Percentiles rank a stretch among this genome's conserved stretches.
Evolutionary conservation across 53 echinoderm and acorn worm species (phyloP).

Genomic region (Holothuria scabra): DNA sequence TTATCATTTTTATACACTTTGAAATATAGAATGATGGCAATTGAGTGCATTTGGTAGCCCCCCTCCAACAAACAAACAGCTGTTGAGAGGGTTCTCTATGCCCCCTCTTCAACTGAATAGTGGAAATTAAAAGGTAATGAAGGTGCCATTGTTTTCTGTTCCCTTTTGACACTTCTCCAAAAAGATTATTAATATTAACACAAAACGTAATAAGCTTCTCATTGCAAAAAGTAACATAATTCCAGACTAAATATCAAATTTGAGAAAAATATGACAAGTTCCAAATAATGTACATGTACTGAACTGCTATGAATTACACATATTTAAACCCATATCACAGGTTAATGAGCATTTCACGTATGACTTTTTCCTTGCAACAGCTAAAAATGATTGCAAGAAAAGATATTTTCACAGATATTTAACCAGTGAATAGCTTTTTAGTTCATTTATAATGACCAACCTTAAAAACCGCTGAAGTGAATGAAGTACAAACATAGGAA

Average conservation of each 20-base stretch:
- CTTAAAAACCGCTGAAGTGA: slow-evolving; percentile 37
- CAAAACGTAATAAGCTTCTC: slow-evolving; percentile 50
- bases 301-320: slow-evolving; percentile 50
- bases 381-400: slow-evolving; percentile 40
- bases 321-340: slow-evolving; percentile 46
- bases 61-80: slow-evolving; percentile 26
- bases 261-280: slow-evolving; percentile 52
- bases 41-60: slow-evolving; percentile 42
- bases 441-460: slow-evolving; percentile 35
- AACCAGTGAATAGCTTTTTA: slow-evolving; percentile 42
- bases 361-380: slow-evolving; percentile 15
- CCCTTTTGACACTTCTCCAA: slow-evolving; percentile 17
- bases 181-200: slow-evolving; percentile 49
- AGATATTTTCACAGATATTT: slow-evolving; percentile 27
- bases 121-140: slow-evolving; percentile 37
- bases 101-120: slow-evolving; percentile 37
- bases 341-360: slow-evolving; percentile 35
- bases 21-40: slow-evolving; percentile 55
- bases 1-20: slow-evolving; percentile 49
- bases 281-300: slow-evolving; percentile 55
- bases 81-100: slow-evolving; percentile 7
- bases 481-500: slow-evolving; percentile 45
- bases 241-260: slow-evolving; percentile 59
- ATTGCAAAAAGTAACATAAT: slow-evolving; percentile 55
- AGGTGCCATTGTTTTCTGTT: slow-evolving; percentile 27